These are phyloP conservation scores for Calliphora vicina DNA, from an alignment of 1,140 invertebrate genomes.

Conservation along the genomic window DNA sequence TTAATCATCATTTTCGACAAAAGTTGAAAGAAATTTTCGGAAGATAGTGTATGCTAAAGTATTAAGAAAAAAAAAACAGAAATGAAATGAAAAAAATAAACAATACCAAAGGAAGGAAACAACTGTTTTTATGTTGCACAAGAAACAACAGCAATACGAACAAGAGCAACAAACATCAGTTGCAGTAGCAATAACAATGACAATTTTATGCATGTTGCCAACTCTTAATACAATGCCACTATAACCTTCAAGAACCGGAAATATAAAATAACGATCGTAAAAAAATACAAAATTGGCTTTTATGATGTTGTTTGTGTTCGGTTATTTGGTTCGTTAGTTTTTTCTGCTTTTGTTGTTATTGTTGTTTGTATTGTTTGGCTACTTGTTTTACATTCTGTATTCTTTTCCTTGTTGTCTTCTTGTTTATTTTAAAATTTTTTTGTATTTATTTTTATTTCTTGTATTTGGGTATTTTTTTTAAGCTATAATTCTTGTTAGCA, in stretches of 20 bases:
- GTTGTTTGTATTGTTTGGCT: background rate
- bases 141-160: slow-evolving; percentile 8
- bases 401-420: background rate
- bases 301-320: slow-evolving; percentile 24
- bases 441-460: no score
- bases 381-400: background rate
- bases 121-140: background rate
- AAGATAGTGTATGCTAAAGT: background rate
- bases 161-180: background rate
- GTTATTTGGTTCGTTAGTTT: slow-evolving; percentile 31
- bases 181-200: slow-evolving; percentile 18
- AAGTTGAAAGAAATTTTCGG: background rate
- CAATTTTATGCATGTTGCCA: slow-evolving; percentile 37
- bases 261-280: slow-evolving; percentile 37
- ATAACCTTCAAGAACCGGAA: slow-evolving; percentile 37
- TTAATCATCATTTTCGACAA: background rate
- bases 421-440: background rate
- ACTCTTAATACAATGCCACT: slow-evolving; percentile 32
- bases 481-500: background rate
- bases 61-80: background rate
- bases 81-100: background rate
- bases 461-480: no score
- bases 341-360: background rate
- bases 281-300: slow-evolving; percentile 36
- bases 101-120: slow-evolving; percentile 13